Evolutionary conservation across 2,888 invertebrate species (phyloP).

Genomic region (Boloria selene): DNA sequence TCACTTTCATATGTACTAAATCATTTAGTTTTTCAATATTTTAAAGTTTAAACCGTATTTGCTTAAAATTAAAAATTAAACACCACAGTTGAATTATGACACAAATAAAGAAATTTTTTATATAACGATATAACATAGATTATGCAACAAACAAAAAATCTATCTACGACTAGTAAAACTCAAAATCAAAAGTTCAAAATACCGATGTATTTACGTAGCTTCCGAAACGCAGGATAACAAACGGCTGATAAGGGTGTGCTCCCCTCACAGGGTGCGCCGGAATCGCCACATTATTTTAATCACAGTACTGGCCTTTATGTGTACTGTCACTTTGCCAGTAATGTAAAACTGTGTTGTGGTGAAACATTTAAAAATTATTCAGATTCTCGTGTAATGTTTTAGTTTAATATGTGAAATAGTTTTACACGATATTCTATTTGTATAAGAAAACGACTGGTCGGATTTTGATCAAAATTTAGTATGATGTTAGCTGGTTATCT

Average conservation of each 20-base stretch:
- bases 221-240: constrained; percentile 47
- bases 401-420: neutral
- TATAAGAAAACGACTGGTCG: too few species aligned
- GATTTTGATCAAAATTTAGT: too few species aligned
- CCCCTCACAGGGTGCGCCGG: constrained; percentile 62
- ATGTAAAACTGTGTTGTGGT: constrained; percentile 16
- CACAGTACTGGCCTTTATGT: constrained; percentile 68
- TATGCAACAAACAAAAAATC: too few species aligned
- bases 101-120: too few species aligned
- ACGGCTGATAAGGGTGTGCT: constrained; percentile 42
- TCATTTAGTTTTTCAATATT: too few species aligned
- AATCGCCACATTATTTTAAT: constrained; percentile 78
- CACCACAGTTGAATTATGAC: too few species aligned
- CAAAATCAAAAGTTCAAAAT: constrained; percentile 3
- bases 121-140: too few species aligned
- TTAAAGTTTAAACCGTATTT: too few species aligned
- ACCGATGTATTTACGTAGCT: constrained; percentile 41
- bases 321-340: constrained; percentile 38
- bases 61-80: too few species aligned
- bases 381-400: constrained; percentile 9
- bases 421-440: too few species aligned
- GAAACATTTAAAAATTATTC: constrained; percentile 5
- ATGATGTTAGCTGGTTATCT: too few species aligned
- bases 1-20: too few species aligned
- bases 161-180: constrained; percentile 3